Evolutionary conservation across 2,888 invertebrate genomes (phyloP), one percentile per base, ranked within the genome.

Genomic region (Acanthosepion esculentum): DNA sequence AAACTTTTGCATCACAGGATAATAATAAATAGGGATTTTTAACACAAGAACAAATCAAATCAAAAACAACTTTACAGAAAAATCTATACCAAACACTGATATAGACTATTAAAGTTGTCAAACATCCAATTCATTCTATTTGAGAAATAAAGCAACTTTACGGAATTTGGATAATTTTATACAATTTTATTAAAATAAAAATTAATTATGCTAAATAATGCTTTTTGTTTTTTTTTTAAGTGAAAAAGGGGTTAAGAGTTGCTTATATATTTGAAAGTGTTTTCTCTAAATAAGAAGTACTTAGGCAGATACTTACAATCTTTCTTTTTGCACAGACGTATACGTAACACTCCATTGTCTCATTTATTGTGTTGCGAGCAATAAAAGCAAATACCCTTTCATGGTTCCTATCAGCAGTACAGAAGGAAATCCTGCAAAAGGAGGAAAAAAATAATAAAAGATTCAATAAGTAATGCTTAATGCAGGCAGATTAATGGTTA

Each of bases 361-460:
- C 98, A 96, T 98, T 98, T 10, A 96, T 97, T 50, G 98, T 97
- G 95, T 98, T 98, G 95, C 98, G 98, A 64, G 98, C 98, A 95
- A 98, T 98, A 97, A 99, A 99, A 0, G 99, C 99, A 97, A 99
- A 99, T 26, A 99, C 98, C 95, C 98, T 98, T 64, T 98, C 98
- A 97, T 98, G 98, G 2, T 98, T 98, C 12, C 98, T 98, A 97
- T 99, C 99, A 94, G 99, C 98, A 48, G 99, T 99, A 97, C 99
- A 99, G 97, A 99, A 99, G 0, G 99, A 99, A 96, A 99, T 99
- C 97, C 99, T 99, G 98, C n/a, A 98, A 78, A 23, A 95, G 10
- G 41, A 3, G 41, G 41, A 2, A 41, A 41, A 41, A 41, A 41
- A 41, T 41, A 50, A n/a, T 15, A 92, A 92, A 92, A 48, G 59